Conservation (phyloP, 2,797 vertebrate species). For the Notoglanidium macrostoma region DNA sequence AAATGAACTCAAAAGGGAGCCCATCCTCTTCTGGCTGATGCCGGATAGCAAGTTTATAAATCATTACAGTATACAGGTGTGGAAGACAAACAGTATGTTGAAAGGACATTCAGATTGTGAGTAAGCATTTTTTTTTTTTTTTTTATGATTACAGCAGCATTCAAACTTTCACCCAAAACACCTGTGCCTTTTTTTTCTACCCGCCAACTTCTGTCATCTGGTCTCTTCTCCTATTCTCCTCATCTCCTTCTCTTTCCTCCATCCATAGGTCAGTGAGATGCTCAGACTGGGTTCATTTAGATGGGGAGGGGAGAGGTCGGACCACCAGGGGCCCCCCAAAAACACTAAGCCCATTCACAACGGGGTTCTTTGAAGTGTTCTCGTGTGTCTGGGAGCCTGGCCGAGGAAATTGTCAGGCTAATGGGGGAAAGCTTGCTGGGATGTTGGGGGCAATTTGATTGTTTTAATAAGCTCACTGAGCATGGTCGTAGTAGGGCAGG, state of each 20-base stretch:
- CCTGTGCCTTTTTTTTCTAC: slow-evolving; percentile 35
- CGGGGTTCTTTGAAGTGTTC: slow-evolving; percentile 56
- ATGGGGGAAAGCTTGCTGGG: slow-evolving; percentile 51
- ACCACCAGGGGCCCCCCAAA: slow-evolving; percentile 44
- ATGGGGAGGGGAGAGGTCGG: slow-evolving; percentile 30
- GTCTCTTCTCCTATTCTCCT: slow-evolving; percentile 37
- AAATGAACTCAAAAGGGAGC: background rate
- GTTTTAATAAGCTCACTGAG: slow-evolving; percentile 50
- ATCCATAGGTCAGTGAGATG: slow-evolving; percentile 53
- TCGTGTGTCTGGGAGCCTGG: slow-evolving; percentile 48
- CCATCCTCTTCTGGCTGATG: background rate
- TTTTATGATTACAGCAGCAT: background rate
- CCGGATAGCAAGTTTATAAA: background rate
- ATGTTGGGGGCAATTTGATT: slow-evolving; percentile 57
- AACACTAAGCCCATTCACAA: slow-evolving; percentile 57
- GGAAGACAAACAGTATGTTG: background rate
- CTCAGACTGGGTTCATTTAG: slow-evolving; percentile 40
- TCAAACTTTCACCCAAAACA: slow-evolving; percentile 34
- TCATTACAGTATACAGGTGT: background rate
- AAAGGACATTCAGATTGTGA: background rate
- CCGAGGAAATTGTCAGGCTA: slow-evolving; percentile 51
- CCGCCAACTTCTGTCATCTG: slow-evolving; percentile 48
- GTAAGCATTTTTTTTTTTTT: too few species aligned
- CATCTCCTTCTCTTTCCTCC: slow-evolving; percentile 24
- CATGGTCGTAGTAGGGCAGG: slow-evolving; percentile 7